Evolutionary conservation across 2,888 invertebrate genomes (phyloP).

Genomic region (Cephus runcator): DNA sequence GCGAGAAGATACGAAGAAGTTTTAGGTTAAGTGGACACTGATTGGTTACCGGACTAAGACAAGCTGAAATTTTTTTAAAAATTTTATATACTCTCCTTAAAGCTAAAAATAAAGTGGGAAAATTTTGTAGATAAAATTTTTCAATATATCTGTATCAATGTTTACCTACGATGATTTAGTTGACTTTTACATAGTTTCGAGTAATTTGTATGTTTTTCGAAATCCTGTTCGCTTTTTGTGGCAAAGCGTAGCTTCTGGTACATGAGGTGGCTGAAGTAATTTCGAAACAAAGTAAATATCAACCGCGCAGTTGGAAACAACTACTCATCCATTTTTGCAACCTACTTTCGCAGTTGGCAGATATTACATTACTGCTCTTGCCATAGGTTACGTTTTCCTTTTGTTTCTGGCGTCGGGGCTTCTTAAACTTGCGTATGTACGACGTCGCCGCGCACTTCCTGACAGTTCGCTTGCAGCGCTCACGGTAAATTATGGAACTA

Average conservation of each 20-base stretch:
- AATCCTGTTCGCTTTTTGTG: not conserved
- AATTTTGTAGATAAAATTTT: not conserved
- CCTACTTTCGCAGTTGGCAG: not conserved
- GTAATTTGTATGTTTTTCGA: not conserved
- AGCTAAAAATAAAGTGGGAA: no score
- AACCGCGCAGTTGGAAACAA: not conserved
- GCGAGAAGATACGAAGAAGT: not conserved
- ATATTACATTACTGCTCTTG: not conserved
- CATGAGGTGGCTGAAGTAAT: not conserved
- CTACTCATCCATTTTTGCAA: not conserved
- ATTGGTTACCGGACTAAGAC: not conserved
- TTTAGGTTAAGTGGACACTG: not conserved
- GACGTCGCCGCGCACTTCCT: not conserved
- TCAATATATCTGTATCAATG: no score
- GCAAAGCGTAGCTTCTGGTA: not conserved
- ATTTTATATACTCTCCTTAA: no score
- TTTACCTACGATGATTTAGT: no score
- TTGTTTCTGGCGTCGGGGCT: not conserved
- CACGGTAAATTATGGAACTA: not conserved
- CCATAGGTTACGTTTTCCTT: not conserved
- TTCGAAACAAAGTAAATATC: not conserved
- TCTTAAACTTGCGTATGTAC: not conserved
- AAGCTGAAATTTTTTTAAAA: not conserved
- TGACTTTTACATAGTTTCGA: not conserved
- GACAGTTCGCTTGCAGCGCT: not conserved